Evolutionary conservation across 2,113 vertebrate species (phyloP), one percentile per base, ranked within the genome.

Genomic region (Gallinago undulata): DNA sequence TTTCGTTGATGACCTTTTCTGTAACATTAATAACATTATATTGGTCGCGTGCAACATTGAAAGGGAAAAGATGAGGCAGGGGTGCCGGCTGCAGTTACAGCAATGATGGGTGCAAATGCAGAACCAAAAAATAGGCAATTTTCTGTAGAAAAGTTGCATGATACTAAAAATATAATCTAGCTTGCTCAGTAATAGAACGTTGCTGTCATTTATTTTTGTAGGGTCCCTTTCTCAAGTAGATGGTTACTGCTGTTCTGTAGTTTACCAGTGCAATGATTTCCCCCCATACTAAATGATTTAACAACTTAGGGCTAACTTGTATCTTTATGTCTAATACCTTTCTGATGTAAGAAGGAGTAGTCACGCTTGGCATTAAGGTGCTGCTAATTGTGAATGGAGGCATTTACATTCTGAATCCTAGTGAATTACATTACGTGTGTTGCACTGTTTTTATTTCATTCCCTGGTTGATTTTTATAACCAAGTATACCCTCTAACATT

Each of bases 1-100:
- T 85, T 90, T 93, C 35, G 19, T 5, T 84, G 76, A 59, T 80
- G 88, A 90, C 82, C 68, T 86, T 96, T 91, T 60, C 67, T 83
- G 74, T 94, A 64, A 76, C 87, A 43, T 95, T 92, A 73, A 77
- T 21, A 57, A 55, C 66, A 45, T 37, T 37, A 11, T 37, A 56
- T 33, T 68, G 50, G 56, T 35, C 1, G 1, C 9, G 47, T 3
- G 1, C 10, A 0, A 8, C 79, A 57, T 9, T 87, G 55, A 66
- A 57, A 70, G 84, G 68, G 22, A 90, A 47, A 92, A 68, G 43
- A 41, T 39, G 48, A 88, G 67, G 31, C 75, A 74, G 12, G 45
- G 55, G 59, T 69, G 59, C 63, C 31, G 14, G 43, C 3, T 80
- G 47, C 35, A 70, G 47, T 59, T 88, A 55, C 18, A 59, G 23